phyloP scores from a whole-genome alignment of 2,113 vertebrate species.

The Mesocricetus auratus region DNA sequence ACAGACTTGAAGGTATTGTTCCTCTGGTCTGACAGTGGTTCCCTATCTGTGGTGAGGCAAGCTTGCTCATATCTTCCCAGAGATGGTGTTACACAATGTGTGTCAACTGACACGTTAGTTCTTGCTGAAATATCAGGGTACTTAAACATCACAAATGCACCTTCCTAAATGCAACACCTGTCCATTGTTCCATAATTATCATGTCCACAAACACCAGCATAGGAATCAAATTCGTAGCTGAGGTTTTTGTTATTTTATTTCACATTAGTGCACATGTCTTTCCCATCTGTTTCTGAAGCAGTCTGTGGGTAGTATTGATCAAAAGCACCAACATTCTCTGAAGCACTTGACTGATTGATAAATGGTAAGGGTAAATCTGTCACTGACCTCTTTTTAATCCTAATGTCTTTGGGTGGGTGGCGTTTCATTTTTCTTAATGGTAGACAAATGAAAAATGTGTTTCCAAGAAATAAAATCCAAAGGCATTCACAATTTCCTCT shows the following conservation, averaged over 20 bases:
- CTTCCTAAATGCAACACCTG: not conserved
- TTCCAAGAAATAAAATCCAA: constrained; percentile 63
- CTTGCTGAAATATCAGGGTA: not conserved
- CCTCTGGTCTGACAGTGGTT: not conserved
- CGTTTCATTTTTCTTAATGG: constrained; percentile 55
- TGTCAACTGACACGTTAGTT: not conserved
- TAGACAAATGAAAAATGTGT: constrained; percentile 57
- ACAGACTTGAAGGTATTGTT: not conserved
- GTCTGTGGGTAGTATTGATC: not conserved
- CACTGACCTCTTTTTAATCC: constrained; percentile 44
- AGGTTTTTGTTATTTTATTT: constrained; percentile 6
- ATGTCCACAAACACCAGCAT: not conserved
- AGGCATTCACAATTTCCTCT: constrained; percentile 53
- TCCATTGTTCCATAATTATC: not conserved
- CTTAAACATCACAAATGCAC: not conserved
- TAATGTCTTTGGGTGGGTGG: not conserved
- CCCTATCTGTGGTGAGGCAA: not conserved
- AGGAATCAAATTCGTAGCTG: not conserved
- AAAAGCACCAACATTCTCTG: constrained; percentile 5
- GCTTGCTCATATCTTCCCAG: not conserved
- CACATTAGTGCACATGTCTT: not conserved
- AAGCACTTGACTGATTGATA: not conserved
- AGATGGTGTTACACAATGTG: not conserved
- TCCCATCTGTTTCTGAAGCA: not conserved
- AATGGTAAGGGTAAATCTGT: constrained; percentile 33